Evolutionary conservation across 2,888 invertebrate genomes (phyloP).

Genomic region (Sinhomidia bicolor): DNA sequence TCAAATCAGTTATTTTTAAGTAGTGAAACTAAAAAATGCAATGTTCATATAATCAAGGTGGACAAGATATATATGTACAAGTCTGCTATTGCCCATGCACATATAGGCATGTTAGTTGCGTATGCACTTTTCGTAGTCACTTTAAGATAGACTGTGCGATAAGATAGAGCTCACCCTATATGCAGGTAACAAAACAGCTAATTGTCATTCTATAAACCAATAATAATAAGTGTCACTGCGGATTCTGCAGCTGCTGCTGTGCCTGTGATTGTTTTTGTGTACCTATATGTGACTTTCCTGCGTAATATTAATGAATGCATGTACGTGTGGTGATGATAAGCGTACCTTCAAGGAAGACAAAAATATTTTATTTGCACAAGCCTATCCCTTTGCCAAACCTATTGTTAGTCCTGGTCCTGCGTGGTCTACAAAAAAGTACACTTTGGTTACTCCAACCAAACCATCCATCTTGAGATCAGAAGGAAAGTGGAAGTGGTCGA

Average conservation of each 20-base stretch:
- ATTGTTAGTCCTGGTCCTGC: slow-evolving; percentile 57
- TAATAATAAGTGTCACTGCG: slow-evolving; percentile 42
- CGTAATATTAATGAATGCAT: background rate
- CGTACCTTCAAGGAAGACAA: slow-evolving; percentile 13
- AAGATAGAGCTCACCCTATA: background rate
- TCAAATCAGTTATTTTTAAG: slow-evolving; percentile 40
- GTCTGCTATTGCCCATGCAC: background rate
- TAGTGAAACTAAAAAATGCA: slow-evolving; percentile 23
- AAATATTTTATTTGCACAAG: slow-evolving; percentile 28
- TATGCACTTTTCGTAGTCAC: slow-evolving; percentile 9
- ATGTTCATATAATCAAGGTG: slow-evolving; percentile 4
- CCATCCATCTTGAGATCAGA: slow-evolving; percentile 4
- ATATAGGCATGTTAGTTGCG: background rate
- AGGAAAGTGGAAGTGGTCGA: slow-evolving; percentile 50
- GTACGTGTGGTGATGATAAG: background rate
- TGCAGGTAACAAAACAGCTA: slow-evolving; percentile 31
- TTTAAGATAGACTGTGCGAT: background rate
- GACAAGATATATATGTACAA: background rate
- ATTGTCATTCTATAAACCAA: slow-evolving; percentile 45
- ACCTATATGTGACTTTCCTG: slow-evolving; percentile 16
- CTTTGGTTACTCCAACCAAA: background rate
- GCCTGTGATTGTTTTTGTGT: background rate
- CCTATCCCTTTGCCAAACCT: slow-evolving; percentile 45
- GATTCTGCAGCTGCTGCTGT: slow-evolving; percentile 20
- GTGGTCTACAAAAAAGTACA: background rate